phyloP scores from a whole-genome alignment of 2,113 vertebrate genomes.

The Myodes glareolus region DNA sequence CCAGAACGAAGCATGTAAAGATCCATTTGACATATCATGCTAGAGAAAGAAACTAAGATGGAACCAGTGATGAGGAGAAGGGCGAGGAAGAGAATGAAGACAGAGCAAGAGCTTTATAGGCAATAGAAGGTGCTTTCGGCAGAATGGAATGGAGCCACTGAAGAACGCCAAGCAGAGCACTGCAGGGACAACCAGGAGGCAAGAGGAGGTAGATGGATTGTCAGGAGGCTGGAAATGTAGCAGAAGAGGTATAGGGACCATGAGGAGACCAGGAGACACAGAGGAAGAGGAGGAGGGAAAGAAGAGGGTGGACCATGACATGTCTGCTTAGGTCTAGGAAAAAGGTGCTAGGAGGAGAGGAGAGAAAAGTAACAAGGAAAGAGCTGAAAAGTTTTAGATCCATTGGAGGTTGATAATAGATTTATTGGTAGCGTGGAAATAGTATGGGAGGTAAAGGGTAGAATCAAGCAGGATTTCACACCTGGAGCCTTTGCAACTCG shows the following conservation, averaged over 20 bases:
- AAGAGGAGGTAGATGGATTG: not conserved
- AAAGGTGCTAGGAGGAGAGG: not conserved
- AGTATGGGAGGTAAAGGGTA: not conserved
- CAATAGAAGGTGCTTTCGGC: no score
- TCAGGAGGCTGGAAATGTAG: not conserved
- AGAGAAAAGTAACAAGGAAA: not conserved
- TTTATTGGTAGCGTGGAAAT: not conserved
- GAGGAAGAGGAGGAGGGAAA: no score
- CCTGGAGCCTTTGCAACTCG: not conserved
- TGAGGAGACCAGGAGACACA: not conserved
- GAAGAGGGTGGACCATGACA: not conserved
- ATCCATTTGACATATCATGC: not conserved
- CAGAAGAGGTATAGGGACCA: no score
- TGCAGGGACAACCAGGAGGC: not conserved
- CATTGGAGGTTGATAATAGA: not conserved
- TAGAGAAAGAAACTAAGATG: not conserved
- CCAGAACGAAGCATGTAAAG: not conserved
- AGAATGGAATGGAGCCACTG: not conserved
- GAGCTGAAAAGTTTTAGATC: not conserved
- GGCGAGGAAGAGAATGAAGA: no score
- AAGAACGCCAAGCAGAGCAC: not conserved
- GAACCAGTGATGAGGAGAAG: not conserved
- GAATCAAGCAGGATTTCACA: not conserved
- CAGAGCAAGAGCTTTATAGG: not conserved
- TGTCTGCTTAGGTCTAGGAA: not conserved